A percentile compares a stretch with the other conserved stretches of the same genome.
Evolutionary conservation across 1,140 invertebrate genomes (phyloP).

Genomic region (Orussus abietinus): DNA sequence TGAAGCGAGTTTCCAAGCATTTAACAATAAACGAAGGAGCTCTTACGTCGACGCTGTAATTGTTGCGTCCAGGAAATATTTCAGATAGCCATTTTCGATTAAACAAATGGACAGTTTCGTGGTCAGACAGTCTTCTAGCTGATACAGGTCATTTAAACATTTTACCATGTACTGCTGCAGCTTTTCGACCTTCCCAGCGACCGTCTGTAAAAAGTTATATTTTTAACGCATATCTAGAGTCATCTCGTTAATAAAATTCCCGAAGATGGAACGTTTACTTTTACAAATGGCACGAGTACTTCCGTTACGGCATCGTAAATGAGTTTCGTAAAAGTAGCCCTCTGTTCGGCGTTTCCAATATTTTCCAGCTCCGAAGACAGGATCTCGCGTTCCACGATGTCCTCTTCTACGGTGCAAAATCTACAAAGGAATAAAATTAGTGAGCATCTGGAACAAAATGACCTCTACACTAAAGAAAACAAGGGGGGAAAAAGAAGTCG

Average conservation of each 20-base stretch:
- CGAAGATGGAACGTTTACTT: constrained; percentile 17
- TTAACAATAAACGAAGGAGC: background rate
- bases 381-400: background rate
- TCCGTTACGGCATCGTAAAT: constrained; percentile 14
- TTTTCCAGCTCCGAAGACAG: background rate
- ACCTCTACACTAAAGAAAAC: background rate
- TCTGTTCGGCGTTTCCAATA: background rate
- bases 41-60: background rate
- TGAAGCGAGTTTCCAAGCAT: background rate
- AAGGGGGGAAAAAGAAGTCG: background rate
- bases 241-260: too few species aligned
- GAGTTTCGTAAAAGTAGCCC: constrained; percentile 11
- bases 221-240: background rate
- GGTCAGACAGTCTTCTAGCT: constrained; percentile 11
- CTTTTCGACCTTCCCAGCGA: background rate
- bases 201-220: background rate
- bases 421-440: background rate
- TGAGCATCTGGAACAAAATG: background rate
- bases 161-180: constrained; percentile 12
- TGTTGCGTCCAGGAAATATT: constrained; percentile 18
- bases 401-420: background rate
- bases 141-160: constrained; percentile 22
- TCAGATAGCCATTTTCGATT: constrained; percentile 25
- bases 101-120: constrained; percentile 26
- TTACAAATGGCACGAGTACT: constrained; percentile 18